Conservation (phyloP, 1,140 invertebrate genomes). For the Homarus americanus region DNA sequence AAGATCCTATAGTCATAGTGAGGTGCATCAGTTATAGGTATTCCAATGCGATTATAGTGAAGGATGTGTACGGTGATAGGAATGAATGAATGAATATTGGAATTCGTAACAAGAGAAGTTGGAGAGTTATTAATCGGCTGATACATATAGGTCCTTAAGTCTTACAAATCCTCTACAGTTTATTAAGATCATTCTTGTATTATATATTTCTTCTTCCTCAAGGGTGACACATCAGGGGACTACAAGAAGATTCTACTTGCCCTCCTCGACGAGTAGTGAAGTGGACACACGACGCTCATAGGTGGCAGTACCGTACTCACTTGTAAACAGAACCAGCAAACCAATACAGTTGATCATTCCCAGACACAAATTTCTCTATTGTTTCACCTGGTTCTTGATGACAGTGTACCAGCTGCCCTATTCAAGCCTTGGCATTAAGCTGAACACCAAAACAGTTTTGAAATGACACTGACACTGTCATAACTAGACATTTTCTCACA, state of each 20-base stretch:
- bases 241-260: constrained; percentile 33
- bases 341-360: no score
- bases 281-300: not conserved
- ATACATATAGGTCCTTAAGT: not conserved
- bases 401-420: no score
- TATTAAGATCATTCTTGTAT: constrained; percentile 79
- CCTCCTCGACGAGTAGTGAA: not conserved
- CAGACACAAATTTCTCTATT: no score
- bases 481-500: no score
- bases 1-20: no score
- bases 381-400: no score
- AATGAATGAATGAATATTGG: not conserved
- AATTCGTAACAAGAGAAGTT: not conserved
- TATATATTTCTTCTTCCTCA: constrained; percentile 76
- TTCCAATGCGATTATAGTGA: not conserved
- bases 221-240: constrained; percentile 38
- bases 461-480: no score
- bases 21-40: not conserved
- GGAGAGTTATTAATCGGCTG: not conserved
- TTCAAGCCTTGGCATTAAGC: no score
- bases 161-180: not conserved
- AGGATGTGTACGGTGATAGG: not conserved
- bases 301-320: not conserved
- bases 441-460: no score
- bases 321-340: no score